These are phyloP conservation scores for Chaenocephalus aceratus DNA, from an alignment of 2,113 vertebrate species.

Conservation along the genomic window DNA sequence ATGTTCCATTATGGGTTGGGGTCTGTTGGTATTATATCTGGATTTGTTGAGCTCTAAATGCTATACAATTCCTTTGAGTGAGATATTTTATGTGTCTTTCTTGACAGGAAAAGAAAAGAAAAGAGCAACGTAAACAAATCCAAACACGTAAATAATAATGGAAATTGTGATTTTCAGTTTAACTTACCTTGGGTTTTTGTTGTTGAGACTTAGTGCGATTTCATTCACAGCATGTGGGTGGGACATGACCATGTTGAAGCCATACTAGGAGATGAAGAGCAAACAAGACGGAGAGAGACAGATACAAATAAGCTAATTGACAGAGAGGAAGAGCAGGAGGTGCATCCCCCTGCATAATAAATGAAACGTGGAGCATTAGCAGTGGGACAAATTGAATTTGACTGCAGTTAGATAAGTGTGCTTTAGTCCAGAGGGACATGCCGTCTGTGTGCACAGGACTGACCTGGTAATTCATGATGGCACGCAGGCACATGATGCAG, in stretches of 20 bases:
- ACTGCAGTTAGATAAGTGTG: conserved; percentile 36
- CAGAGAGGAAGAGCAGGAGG: conserved; percentile 27
- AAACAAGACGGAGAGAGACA: conserved; percentile 50
- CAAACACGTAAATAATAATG: background rate
- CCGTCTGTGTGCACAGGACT: conserved; percentile 10
- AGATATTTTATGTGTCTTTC: background rate
- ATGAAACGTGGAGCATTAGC: conserved; percentile 40
- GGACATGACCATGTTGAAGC: conserved; percentile 99
- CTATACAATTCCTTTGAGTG: no score
- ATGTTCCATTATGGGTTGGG: conserved; percentile 8
- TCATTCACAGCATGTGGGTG: conserved; percentile 97
- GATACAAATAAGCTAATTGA: conserved; percentile 51
- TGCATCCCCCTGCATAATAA: conserved; percentile 37
- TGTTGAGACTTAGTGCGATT: conserved; percentile 98
- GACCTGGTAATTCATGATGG: conserved; percentile 99
- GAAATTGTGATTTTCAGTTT: background rate
- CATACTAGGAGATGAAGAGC: conserved; percentile 87
- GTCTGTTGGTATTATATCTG: conserved; percentile 2
- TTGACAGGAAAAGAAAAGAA: background rate
- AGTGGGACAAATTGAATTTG: conserved; percentile 47
- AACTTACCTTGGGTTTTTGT: conserved; percentile 94
- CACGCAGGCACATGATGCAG: conserved; percentile 96
- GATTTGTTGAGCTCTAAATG: background rate
- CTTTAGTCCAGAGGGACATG: conserved; percentile 4
- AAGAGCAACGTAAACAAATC: background rate